Evolutionary conservation across 2,113 vertebrate species (phyloP).

Genomic region (Atractosteus spatula): DNA sequence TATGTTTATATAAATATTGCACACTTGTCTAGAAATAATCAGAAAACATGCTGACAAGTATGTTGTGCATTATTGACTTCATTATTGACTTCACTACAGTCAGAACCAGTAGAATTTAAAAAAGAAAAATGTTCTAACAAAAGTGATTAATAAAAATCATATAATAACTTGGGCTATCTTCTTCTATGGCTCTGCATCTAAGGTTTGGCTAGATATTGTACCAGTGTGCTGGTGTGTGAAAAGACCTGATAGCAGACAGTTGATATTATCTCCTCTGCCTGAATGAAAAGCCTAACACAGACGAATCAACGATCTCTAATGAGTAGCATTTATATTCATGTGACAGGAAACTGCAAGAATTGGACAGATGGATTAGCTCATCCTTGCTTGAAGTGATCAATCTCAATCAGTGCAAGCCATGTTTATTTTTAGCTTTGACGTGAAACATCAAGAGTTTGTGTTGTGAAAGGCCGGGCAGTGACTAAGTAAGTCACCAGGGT

Average conservation of each 20-base stretch:
- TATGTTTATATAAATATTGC: too few relatives aligned
- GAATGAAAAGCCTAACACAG: background rate
- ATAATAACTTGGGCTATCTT: background rate
- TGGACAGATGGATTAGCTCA: background rate
- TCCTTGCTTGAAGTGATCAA: background rate
- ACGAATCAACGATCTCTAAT: background rate
- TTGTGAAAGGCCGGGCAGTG: background rate
- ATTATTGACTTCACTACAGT: background rate
- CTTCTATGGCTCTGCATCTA: background rate
- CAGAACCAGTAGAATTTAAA: too few relatives aligned
- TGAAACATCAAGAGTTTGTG: background rate
- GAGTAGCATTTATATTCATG: background rate
- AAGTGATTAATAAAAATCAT: background rate
- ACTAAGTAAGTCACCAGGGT: background rate
- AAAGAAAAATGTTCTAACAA: background rate
- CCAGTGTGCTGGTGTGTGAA: background rate
- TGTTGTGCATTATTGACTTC: background rate
- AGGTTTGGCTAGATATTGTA: background rate
- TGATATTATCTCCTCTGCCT: background rate
- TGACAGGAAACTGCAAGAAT: background rate
- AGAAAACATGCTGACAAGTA: too few relatives aligned
- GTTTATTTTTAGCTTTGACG: constrained; percentile 14
- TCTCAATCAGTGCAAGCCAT: background rate
- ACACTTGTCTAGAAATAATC: too few relatives aligned
- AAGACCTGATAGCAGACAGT: background rate